A percentile compares a stretch with the other conserved stretches of the same genome.
phyloP scores from a whole-genome alignment of 2,888 invertebrate species.

The Drosophila aldrichi region DNA sequence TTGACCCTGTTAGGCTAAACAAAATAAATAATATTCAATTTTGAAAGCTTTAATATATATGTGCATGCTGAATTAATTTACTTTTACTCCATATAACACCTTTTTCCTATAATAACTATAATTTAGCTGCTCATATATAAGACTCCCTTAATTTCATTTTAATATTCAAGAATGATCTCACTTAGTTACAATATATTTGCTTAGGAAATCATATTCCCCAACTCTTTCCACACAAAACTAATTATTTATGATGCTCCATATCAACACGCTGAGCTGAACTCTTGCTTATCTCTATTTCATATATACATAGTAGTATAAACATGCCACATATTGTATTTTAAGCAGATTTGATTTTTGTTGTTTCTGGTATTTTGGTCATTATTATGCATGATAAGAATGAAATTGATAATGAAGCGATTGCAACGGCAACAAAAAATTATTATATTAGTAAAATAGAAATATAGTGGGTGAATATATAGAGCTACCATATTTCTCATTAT shows the following conservation, averaged over 20 bases:
- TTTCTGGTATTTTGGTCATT: slow-evolving; percentile 28
- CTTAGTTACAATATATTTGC: neutral
- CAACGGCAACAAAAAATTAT: slow-evolving; percentile 25
- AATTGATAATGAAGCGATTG: slow-evolving; percentile 47
- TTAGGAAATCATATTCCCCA: slow-evolving; percentile 2
- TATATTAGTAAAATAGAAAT: slow-evolving; percentile 28
- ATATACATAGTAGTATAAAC: neutral
- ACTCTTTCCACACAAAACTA: neutral
- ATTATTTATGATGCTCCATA: neutral
- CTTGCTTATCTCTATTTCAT: neutral
- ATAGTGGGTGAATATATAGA: neutral
- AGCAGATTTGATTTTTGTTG: slow-evolving; percentile 26
- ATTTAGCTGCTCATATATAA: neutral
- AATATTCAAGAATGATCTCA: neutral
- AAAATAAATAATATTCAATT: slow-evolving; percentile 13
- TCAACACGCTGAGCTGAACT: slow-evolving; percentile 4
- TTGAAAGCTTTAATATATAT: neutral
- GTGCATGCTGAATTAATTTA: too few relatives aligned
- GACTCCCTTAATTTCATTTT: neutral
- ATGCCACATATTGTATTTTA: slow-evolving; percentile 8
- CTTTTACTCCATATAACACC: too few relatives aligned
- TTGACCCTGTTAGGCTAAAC: slow-evolving; percentile 42
- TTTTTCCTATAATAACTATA: too few relatives aligned
- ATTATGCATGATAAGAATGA: slow-evolving; percentile 36
- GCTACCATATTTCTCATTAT: neutral